Base-by-base conservation (phyloP, 2,888 invertebrate species). In the Arge pagana region DNA sequence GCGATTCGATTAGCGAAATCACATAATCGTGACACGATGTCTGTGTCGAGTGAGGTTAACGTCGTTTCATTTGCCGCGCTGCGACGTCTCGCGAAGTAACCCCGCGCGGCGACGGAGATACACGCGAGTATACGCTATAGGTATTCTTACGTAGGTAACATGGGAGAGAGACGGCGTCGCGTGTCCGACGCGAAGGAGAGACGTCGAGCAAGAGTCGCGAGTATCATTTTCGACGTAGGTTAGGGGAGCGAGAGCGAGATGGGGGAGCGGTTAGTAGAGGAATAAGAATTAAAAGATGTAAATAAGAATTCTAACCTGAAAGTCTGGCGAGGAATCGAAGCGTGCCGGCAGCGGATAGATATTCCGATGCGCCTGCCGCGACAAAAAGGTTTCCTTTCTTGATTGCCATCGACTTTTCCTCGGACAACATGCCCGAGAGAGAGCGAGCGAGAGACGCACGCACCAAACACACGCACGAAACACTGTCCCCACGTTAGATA, bases 261-360 rank as follows among this genome's bases (percentile, higher is more conserved):
- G n/a, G 28, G 8, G 28, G 10, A 26, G 3, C 8, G 28, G 2
- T 26, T 26, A 26, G 3, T 10, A 26, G 28, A 3, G n/a, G 8
- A 26, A 26, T 8, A n/a, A 10, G n/a, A 3, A 3, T 10, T 3
- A 3, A 3, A n/a, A n/a, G 1, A n/a, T 1, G 11, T 3, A 33
- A 33, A 3, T 11, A n/a, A n/a, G 13, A 33, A 13, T 33, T 10
- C 80, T 81, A 77, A 83, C 82, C 82, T 81, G 82, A 82, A 74
- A 82, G 80, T 77, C 82, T 81, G 73, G 81, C 81, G 77, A 82
- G 79, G 78, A 82, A 82, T 72, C 74, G 66, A 60, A 72, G 66
- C 74, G 73, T 72, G 61, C 71, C 68, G 65, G 71, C 65, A 62
- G 71, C 64, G 59, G 67, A 63, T 58, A 64, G 63, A 33, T 37